Evolutionary conservation across 2,797 vertebrate genomes (phyloP).

Genomic region (Delichon dasypus): DNA sequence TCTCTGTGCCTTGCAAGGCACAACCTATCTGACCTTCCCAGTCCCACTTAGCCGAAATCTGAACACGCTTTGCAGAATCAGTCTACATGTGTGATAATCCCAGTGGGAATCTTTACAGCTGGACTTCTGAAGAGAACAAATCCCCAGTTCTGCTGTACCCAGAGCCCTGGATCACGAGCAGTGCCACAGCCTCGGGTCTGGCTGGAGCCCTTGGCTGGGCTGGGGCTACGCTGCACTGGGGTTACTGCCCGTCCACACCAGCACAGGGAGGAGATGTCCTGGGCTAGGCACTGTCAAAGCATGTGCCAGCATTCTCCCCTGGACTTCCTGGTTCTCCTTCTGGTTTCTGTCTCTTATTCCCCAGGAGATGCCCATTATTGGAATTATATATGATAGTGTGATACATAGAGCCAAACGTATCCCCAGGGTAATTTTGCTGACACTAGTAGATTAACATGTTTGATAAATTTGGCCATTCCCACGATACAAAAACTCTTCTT

Average conservation of each 20-base stretch:
- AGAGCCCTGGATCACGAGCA: neutral
- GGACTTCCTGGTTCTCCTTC: neutral
- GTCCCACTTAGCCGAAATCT: neutral
- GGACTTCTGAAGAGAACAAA: neutral
- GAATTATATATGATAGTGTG: neutral
- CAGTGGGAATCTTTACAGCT: neutral
- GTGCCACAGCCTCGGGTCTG: neutral
- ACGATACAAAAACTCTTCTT: conserved; percentile 5
- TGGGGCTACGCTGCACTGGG: accelerated
- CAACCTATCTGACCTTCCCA: neutral
- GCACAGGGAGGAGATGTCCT: neutral
- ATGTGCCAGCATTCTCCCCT: neutral
- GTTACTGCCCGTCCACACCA: neutral
- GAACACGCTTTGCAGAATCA: neutral
- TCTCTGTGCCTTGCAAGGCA: neutral
- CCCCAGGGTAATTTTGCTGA: conserved; percentile 26
- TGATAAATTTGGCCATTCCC: conserved; percentile 26
- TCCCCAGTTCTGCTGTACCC: neutral
- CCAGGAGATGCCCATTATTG: neutral
- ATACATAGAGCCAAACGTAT: neutral
- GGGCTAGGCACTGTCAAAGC: neutral
- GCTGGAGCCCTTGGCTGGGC: neutral
- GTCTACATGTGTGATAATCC: neutral
- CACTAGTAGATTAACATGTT: conserved; percentile 8
- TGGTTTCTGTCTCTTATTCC: neutral